Evolutionary conservation across 1,140 invertebrate genomes (phyloP).

Genomic region (Augochlora pura): DNA sequence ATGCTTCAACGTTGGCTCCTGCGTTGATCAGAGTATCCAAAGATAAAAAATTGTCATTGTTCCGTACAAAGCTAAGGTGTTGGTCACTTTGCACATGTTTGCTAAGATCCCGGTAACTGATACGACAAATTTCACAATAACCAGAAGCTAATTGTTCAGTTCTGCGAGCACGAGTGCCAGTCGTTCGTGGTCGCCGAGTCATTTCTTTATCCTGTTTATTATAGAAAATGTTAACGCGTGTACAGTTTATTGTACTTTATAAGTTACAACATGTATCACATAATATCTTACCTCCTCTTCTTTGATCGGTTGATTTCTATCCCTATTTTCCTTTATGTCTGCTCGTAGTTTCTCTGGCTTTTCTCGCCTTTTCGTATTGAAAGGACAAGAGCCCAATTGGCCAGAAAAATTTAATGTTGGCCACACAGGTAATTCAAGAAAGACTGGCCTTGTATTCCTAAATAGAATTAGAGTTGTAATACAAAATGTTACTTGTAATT

Average conservation of each 20-base stretch:
- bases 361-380: slow-evolving; percentile 65
- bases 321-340: slow-evolving; percentile 75
- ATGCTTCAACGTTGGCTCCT: slow-evolving; percentile 83
- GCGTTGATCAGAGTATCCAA: slow-evolving; percentile 85
- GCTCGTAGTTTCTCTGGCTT: slow-evolving; percentile 60
- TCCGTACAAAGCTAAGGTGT: slow-evolving; percentile 86
- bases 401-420: slow-evolving; percentile 78
- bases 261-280: no score
- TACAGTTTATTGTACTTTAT: background rate
- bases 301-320: slow-evolving; percentile 60
- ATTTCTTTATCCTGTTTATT: slow-evolving; percentile 79
- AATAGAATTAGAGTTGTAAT: slow-evolving; percentile 23
- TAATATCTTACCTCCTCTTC: slow-evolving; percentile 66
- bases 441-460: slow-evolving; percentile 78
- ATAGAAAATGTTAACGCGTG: background rate
- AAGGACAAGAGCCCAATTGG: slow-evolving; percentile 75
- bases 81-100: slow-evolving; percentile 86
- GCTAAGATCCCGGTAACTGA: slow-evolving; percentile 84
- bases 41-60: slow-evolving; percentile 86
- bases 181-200: slow-evolving; percentile 84
- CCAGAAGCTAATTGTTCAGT: slow-evolving; percentile 82
- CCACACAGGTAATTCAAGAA: slow-evolving; percentile 78
- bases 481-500: background rate
- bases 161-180: slow-evolving; percentile 80
- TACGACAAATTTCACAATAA: slow-evolving; percentile 88